A percentile compares a stretch with the other conserved stretches of the same genome.
phyloP scores from a whole-genome alignment of 2,797 vertebrate species.

The Euthynnus affinis region DNA sequence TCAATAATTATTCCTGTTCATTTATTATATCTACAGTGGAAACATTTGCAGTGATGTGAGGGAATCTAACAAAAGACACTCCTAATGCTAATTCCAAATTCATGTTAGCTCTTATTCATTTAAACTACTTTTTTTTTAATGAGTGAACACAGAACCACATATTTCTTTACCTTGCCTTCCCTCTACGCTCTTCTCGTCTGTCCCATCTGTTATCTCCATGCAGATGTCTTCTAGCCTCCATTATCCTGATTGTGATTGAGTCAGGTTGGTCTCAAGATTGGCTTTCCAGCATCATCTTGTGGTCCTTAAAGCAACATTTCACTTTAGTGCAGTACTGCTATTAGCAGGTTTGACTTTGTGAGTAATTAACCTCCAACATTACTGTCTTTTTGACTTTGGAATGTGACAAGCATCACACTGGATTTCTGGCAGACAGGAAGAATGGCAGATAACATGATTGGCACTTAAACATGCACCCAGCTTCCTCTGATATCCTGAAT shows the following conservation, averaged over 20 bases:
- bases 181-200: slow-evolving; percentile 4
- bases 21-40: no score
- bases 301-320: slow-evolving; percentile 24
- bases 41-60: not conserved
- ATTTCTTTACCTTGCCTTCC: not conserved
- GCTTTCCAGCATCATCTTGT: slow-evolving; percentile 5
- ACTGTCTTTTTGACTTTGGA: slow-evolving; percentile 45
- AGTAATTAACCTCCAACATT: slow-evolving; percentile 26
- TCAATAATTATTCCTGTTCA: not conserved
- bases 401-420: not conserved
- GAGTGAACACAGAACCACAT: not conserved
- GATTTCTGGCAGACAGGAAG: not conserved
- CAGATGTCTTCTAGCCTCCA: slow-evolving; percentile 44
- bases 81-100: no score
- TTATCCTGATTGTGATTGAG: slow-evolving; percentile 40
- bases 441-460: not conserved
- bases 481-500: no score
- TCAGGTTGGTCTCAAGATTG: slow-evolving; percentile 24
- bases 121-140: no score
- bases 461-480: no score
- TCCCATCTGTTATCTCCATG: slow-evolving; percentile 45
- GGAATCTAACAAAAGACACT: no score
- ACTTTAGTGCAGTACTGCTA: not conserved
- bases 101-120: no score
- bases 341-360: slow-evolving; percentile 11